Evolutionary conservation across 2,797 vertebrate species (phyloP).

Genomic region (Lindbergichthys nudifrons): DNA sequence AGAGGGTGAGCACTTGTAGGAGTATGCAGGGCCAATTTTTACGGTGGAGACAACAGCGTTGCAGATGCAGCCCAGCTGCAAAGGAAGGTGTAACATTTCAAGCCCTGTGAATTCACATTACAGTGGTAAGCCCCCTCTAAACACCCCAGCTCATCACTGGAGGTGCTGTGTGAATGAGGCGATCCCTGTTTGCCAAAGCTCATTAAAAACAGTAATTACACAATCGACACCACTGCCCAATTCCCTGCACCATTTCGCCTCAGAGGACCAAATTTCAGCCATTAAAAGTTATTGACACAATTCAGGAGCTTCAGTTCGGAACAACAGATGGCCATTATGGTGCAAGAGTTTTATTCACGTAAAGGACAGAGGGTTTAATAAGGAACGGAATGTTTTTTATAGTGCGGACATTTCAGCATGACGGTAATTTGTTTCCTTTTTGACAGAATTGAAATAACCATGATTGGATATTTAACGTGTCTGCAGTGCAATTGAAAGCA

Average conservation of each 20-base stretch:
- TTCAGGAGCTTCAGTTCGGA: slow-evolving; percentile 32
- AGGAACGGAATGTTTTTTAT: not conserved
- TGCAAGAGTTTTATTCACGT: slow-evolving; percentile 22
- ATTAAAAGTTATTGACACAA: slow-evolving; percentile 67
- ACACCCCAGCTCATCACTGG: slow-evolving; percentile 76
- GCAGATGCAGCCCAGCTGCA: slow-evolving; percentile 96
- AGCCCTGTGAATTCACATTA: slow-evolving; percentile 85
- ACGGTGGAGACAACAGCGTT: slow-evolving; percentile 89
- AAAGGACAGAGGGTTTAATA: slow-evolving; percentile 3
- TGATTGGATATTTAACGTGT: not conserved
- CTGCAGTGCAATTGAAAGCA: not conserved
- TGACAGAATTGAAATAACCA: not conserved
- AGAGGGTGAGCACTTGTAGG: slow-evolving; percentile 44
- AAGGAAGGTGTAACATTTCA: slow-evolving; percentile 92
- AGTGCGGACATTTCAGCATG: not conserved
- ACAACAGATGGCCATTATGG: slow-evolving; percentile 58
- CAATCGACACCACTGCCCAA: slow-evolving; percentile 78
- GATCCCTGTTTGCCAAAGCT: slow-evolving; percentile 70
- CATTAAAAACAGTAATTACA: slow-evolving; percentile 85
- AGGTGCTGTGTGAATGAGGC: slow-evolving; percentile 75
- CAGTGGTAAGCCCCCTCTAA: slow-evolving; percentile 77
- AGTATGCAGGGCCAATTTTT: slow-evolving; percentile 80
- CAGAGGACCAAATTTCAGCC: slow-evolving; percentile 67
- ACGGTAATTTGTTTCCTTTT: not conserved
- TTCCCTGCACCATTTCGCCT: slow-evolving; percentile 21